Base-by-base conservation (phyloP, 2,888 invertebrate species). In the Empis stercorea region DNA sequence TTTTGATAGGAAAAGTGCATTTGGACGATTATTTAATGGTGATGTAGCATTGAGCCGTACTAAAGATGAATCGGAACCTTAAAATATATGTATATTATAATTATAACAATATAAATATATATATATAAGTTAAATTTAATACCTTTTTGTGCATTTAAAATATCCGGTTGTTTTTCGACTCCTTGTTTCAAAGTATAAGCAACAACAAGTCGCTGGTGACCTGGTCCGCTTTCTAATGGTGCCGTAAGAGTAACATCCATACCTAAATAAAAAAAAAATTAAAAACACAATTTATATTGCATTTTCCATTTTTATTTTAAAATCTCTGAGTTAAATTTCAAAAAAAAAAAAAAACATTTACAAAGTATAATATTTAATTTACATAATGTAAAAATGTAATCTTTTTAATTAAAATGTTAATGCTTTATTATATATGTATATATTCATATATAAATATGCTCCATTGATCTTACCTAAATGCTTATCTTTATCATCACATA, bases 161-260 rank as follows among this genome's bases (percentile, higher is more conserved):
- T 87, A 65, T 88, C 84, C 16, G 84, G 84, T 56, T 84, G 84
- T 32, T 78, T 77, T 57, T 78, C 78, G 32, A 76, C 76, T n/a
- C 78, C 77, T 13, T 82, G 81, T 63, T 88, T 87, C 53, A 88
- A 75, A 11, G 87, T 87, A 57, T 88, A 88, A 11, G 87, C 87
- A 16, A 88, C 87, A 37, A 88, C 87, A 61, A 87, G 87, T 55
- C 87, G 76, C 57, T 87, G 79, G 56, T 87, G 87, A 1, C 85
- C 87, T 30, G 87, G 84, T 54, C 86, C 87, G 37, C 87, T 80
- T 64, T 82, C 81, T 57, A 81, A 66, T 71, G 80, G 79, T 14
- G 80, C 69, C 17, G 70, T 70, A n/a, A 70, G 66, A 30, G 70
- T 70, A 39, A 70, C 68, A 59, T 70, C 70, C 68, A 70, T 70